These are phyloP conservation scores for Glaucidium brasilianum DNA, from an alignment of 2,113 vertebrate genomes.

Conservation along the genomic window DNA sequence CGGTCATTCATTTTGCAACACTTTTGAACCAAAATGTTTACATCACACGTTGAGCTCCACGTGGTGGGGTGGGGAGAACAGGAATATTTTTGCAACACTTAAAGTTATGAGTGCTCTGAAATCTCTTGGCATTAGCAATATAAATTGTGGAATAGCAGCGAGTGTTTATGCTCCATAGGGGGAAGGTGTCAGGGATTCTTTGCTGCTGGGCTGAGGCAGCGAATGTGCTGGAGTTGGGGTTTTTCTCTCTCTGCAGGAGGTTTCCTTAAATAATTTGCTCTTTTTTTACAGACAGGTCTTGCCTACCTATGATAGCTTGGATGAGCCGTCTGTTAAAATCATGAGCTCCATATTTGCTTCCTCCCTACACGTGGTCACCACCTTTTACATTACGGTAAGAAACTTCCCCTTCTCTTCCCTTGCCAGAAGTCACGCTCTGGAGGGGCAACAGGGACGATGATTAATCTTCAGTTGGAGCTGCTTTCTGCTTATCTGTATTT, in stretches of 20 bases:
- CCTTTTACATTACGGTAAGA: constrained; percentile 95
- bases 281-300: constrained; percentile 87
- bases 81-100: constrained; percentile 65
- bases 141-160: constrained; percentile 50
- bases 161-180: constrained; percentile 36
- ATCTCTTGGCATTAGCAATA: constrained; percentile 55
- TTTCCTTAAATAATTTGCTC: neutral
- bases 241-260: neutral
- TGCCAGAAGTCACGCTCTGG: neutral
- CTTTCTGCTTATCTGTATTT: constrained; percentile 17
- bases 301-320: constrained; percentile 96
- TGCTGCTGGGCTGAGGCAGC: constrained; percentile 5
- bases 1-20: constrained; percentile 26
- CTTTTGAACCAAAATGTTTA: constrained; percentile 51
- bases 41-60: constrained; percentile 61
- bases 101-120: constrained; percentile 63
- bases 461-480: neutral
- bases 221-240: neutral
- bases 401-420: neutral
- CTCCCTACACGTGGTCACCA: constrained; percentile 92
- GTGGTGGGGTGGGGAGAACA: constrained; percentile 56
- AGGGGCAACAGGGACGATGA: neutral
- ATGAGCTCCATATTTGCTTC: constrained; percentile 98
- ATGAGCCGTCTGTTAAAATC: constrained; percentile 95
- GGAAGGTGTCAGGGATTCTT: constrained; percentile 30